These are phyloP conservation scores for Leptatherina wallacei DNA, from an alignment of 2,797 vertebrate species.

Conservation along the genomic window DNA sequence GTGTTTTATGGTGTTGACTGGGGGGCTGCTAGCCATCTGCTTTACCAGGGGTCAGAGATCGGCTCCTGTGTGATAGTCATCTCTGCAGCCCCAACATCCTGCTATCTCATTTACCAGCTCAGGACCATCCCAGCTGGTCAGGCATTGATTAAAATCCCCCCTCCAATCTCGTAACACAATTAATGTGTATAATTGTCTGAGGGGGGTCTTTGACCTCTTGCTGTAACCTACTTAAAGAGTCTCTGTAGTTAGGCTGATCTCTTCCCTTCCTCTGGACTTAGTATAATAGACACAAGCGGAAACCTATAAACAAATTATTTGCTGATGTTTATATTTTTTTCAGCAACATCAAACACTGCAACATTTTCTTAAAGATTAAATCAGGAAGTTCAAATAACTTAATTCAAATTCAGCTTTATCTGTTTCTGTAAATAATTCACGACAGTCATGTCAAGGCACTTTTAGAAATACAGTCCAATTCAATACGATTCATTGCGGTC, in stretches of 20 bases:
- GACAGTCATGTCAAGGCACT: no score
- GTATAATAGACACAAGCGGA: no score
- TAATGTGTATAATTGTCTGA: background rate
- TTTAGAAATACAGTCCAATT: no score
- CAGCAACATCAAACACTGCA: background rate
- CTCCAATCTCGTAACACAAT: background rate
- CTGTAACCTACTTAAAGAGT: background rate
- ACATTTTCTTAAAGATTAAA: background rate
- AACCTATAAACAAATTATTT: no score
- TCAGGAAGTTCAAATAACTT: no score
- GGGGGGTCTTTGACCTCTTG: background rate
- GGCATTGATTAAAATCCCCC: background rate
- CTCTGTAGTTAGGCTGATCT: constrained; percentile 22
- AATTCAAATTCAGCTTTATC: no score
- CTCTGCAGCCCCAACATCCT: constrained; percentile 65
- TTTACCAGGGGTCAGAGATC: constrained; percentile 60
- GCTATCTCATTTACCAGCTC: constrained; percentile 68
- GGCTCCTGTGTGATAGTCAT: constrained; percentile 59
- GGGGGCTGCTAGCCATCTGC: constrained; percentile 33
- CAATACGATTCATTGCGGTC: no score
- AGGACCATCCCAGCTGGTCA: constrained; percentile 52
- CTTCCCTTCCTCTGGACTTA: background rate
- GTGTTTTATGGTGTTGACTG: constrained; percentile 10
- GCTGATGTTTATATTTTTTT: no score
- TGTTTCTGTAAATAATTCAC: no score